Evolutionary conservation across 2,888 invertebrate genomes (phyloP).

Genomic region (Dasysyrphus albostriatus): DNA sequence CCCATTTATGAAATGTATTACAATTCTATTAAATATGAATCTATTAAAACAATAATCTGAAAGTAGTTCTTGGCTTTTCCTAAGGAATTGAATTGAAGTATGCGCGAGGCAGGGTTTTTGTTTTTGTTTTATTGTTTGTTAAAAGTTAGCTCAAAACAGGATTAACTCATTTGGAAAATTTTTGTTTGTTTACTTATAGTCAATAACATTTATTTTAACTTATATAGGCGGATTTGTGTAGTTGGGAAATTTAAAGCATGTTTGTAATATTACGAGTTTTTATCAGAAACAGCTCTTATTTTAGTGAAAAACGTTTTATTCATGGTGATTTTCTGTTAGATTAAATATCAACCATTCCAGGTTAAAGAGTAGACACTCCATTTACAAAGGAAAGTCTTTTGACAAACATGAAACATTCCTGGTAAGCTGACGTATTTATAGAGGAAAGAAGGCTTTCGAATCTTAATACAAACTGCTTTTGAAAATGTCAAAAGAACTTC

Average conservation of each 20-base stretch:
- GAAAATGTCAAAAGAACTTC: too few species aligned
- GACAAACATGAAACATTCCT: too few species aligned
- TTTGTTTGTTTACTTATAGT: neutral
- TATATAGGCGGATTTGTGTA: neutral
- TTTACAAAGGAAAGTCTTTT: too few species aligned
- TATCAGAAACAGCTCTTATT: too few species aligned
- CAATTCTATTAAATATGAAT: constrained; percentile 9
- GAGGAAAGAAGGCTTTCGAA: too few species aligned
- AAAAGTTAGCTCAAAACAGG: neutral
- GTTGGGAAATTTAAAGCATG: neutral
- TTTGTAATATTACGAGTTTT: neutral
- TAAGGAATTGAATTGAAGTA: neutral
- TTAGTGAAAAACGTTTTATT: too few species aligned
- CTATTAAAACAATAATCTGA: constrained; percentile 24
- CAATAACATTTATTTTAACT: neutral
- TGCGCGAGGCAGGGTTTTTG: neutral
- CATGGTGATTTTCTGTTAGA: too few species aligned
- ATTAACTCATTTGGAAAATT: neutral
- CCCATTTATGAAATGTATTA: constrained; percentile 4
- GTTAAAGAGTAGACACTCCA: too few species aligned
- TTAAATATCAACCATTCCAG: too few species aligned
- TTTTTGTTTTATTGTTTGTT: constrained; percentile 3
- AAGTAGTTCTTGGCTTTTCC: constrained; percentile 51
- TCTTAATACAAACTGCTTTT: too few species aligned
- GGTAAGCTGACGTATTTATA: too few species aligned